Evolutionary conservation across 2,888 invertebrate genomes (phyloP).

Genomic region (Mimas tiliae): DNA sequence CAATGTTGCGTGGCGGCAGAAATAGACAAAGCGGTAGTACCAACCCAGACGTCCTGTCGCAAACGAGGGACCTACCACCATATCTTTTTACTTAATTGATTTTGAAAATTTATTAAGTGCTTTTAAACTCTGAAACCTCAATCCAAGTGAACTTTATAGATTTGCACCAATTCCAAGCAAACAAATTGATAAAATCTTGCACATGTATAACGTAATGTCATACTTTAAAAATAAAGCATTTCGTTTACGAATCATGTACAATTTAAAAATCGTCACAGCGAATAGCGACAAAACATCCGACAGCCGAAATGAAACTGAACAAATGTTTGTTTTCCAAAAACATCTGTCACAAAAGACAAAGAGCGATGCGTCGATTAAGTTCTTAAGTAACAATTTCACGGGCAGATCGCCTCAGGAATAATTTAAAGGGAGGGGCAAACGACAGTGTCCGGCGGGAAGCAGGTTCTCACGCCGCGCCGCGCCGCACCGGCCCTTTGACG

Average conservation of each 20-base stretch:
- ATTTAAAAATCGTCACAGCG: conserved; percentile 2
- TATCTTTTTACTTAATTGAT: too few species aligned
- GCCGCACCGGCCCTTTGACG: conserved; percentile 49
- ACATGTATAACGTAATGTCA: too few species aligned
- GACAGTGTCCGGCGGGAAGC: conserved; percentile 59
- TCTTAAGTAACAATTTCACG: conserved; percentile 71
- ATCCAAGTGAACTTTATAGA: too few species aligned
- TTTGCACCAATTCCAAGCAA: not conserved
- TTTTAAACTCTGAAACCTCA: too few species aligned
- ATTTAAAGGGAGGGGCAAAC: conserved; percentile 53
- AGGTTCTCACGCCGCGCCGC: conserved; percentile 58
- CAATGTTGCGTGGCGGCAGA: too few species aligned
- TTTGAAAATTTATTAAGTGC: too few species aligned
- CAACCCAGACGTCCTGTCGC: too few species aligned
- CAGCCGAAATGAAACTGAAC: conserved; percentile 45
- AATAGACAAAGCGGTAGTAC: too few species aligned
- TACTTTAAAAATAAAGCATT: too few species aligned
- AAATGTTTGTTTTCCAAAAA: conserved; percentile 53
- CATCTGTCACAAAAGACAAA: conserved; percentile 56
- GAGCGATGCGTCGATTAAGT: conserved; percentile 64
- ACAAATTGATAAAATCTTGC: too few species aligned
- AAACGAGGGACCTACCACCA: too few species aligned
- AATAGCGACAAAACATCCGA: not conserved
- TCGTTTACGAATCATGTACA: too few species aligned
- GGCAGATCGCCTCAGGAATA: conserved; percentile 62